These are phyloP conservation scores for Phrynocephalus guinanensis DNA, from an alignment of 2,797 vertebrate species.

Conservation along the genomic window DNA sequence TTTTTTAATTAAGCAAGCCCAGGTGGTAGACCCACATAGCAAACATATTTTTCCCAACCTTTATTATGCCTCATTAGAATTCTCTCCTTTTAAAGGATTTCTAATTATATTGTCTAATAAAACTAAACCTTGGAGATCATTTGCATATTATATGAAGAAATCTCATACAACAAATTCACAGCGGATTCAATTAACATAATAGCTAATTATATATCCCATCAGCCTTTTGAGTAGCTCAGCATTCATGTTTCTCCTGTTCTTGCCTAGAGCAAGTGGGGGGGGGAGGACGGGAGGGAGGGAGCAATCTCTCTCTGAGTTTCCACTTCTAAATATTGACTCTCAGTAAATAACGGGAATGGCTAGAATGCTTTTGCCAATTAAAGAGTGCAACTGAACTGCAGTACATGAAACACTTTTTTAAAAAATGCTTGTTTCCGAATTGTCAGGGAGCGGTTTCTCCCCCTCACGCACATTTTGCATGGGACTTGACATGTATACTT, in stretches of 20 bases:
- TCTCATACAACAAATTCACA: slow-evolving; percentile 82
- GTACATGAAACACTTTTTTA: slow-evolving; percentile 60
- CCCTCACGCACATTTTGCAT: slow-evolving; percentile 21
- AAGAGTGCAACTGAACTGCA: slow-evolving; percentile 71
- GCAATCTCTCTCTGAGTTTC: slow-evolving; percentile 66
- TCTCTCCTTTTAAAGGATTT: slow-evolving; percentile 78
- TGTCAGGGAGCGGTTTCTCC: slow-evolving; percentile 33
- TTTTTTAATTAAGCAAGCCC: slow-evolving; percentile 67
- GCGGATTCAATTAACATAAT: slow-evolving; percentile 87
- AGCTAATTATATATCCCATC: slow-evolving; percentile 86
- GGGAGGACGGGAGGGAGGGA: slow-evolving; percentile 36
- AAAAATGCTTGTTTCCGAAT: slow-evolving; percentile 58
- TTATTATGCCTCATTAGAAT: slow-evolving; percentile 76
- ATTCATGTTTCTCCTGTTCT: slow-evolving; percentile 81
- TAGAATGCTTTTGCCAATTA: slow-evolving; percentile 76
- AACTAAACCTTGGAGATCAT: slow-evolving; percentile 81
- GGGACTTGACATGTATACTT: background rate
- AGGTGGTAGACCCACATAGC: slow-evolving; percentile 70
- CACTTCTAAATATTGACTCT: slow-evolving; percentile 82
- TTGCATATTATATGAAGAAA: slow-evolving; percentile 88
- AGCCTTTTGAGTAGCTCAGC: slow-evolving; percentile 81
- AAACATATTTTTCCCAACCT: slow-evolving; percentile 70
- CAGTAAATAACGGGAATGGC: slow-evolving; percentile 78
- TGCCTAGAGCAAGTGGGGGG: slow-evolving; percentile 77
- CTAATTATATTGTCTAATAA: slow-evolving; percentile 90